phyloP scores from a whole-genome alignment of 2,888 invertebrate species.

The Cryptocephalus moraei region DNA sequence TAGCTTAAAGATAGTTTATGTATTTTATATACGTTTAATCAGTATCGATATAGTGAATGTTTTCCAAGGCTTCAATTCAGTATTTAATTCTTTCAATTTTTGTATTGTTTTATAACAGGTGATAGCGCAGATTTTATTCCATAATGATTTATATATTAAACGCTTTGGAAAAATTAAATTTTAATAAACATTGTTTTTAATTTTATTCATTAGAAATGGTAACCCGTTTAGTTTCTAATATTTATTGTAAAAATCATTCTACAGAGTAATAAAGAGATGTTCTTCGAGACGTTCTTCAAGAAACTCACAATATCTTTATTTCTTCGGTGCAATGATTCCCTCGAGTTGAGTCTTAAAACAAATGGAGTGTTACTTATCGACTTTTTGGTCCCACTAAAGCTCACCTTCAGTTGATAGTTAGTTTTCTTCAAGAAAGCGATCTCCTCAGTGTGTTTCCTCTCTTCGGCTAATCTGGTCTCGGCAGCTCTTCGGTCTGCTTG shows the following conservation, averaged over 20 bases:
- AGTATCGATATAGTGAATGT: conserved; percentile 13
- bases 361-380: too few species aligned
- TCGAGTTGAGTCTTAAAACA: conserved; percentile 75
- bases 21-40: conserved; percentile 4
- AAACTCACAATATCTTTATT: conserved; percentile 46
- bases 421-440: conserved; percentile 87
- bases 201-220: conserved; percentile 2
- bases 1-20: too few species aligned
- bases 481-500: conserved; percentile 72
- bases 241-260: too few species aligned
- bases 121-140: conserved; percentile 3
- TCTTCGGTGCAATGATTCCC: conserved; percentile 90
- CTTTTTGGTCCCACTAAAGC: background rate
- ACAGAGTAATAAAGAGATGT: too few species aligned
- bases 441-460: conserved; percentile 87
- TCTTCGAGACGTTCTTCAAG: background rate
- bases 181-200: conserved; percentile 19
- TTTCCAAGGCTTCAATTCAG: conserved; percentile 19
- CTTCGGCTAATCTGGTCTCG: conserved; percentile 79
- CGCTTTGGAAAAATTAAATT: conserved; percentile 25
- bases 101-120: too few species aligned
- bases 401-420: conserved; percentile 83
- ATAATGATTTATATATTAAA: conserved; percentile 8
- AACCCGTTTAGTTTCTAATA: conserved; percentile 3
- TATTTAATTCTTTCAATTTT: conserved; percentile 3